phyloP scores from a whole-genome alignment of 2,113 vertebrate genomes.

The Propithecus coquereli region DNA sequence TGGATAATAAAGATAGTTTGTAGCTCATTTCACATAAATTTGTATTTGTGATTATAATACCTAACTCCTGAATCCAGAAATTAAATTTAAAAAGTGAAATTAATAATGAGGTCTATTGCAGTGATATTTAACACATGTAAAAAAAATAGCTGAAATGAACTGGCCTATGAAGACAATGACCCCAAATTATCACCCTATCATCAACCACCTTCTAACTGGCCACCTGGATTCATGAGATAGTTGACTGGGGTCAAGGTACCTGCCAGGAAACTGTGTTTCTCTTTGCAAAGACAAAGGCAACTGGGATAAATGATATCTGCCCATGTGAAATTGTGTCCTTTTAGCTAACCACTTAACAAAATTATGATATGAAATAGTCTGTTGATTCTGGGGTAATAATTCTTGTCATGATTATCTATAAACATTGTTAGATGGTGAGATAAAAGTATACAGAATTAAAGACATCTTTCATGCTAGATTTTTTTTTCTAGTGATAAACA shows the following conservation, averaged over 20 bases:
- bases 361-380: neutral
- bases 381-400: neutral
- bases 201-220: neutral
- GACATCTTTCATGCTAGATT: neutral
- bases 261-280: neutral
- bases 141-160: too few species aligned
- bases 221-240: neutral
- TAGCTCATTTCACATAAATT: neutral
- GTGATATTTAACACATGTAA: neutral
- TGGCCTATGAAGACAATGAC: neutral
- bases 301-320: neutral
- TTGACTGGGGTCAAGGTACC: neutral
- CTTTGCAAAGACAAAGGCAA: neutral
- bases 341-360: neutral
- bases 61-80: neutral
- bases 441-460: neutral
- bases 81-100: neutral
- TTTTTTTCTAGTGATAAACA: neutral
- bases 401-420: neutral
- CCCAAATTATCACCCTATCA: neutral
- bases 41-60: neutral
- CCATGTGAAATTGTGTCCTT: neutral
- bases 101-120: neutral
- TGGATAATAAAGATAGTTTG: neutral
- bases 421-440: neutral